Conservation (phyloP, 2,888 invertebrate genomes). For the Cheilosia variabilis region DNA sequence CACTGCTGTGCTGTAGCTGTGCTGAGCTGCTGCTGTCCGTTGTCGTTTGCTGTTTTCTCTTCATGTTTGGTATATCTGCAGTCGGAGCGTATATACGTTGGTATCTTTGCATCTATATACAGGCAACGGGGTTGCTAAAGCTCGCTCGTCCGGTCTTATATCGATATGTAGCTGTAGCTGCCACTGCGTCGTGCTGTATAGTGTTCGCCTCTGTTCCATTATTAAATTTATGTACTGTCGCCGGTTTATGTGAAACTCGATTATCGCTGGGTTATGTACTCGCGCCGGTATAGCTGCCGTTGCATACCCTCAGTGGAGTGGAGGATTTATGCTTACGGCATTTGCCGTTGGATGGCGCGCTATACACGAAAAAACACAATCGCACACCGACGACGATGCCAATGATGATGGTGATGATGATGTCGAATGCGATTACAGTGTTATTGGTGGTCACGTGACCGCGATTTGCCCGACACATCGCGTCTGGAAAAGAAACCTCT, state of each 20-base stretch:
- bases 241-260: constrained; percentile 69
- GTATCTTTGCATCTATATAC: constrained; percentile 49
- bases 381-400: not conserved
- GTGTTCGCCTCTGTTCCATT: constrained; percentile 51
- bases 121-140: constrained; percentile 57
- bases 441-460: constrained; percentile 63
- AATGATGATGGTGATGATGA: constrained; percentile 19
- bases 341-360: constrained; percentile 65
- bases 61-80: constrained; percentile 63
- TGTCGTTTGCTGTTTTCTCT: constrained; percentile 50
- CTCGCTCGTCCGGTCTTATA: constrained; percentile 47
- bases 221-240: constrained; percentile 69
- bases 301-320: constrained; percentile 41
- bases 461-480: constrained; percentile 33
- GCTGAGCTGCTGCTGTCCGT: constrained; percentile 39
- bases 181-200: constrained; percentile 5
- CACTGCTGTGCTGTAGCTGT: constrained; percentile 29
- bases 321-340: constrained; percentile 47
- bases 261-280: constrained; percentile 71
- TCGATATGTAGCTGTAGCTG: constrained; percentile 23
- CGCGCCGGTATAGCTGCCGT: constrained; percentile 22
- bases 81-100: constrained; percentile 12
- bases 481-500: constrained; percentile 3
- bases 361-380: constrained; percentile 9
- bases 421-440: constrained; percentile 52